These are phyloP conservation scores for Anisognathus igniventris DNA, from an alignment of 2,797 vertebrate genomes.

Conservation along the genomic window DNA sequence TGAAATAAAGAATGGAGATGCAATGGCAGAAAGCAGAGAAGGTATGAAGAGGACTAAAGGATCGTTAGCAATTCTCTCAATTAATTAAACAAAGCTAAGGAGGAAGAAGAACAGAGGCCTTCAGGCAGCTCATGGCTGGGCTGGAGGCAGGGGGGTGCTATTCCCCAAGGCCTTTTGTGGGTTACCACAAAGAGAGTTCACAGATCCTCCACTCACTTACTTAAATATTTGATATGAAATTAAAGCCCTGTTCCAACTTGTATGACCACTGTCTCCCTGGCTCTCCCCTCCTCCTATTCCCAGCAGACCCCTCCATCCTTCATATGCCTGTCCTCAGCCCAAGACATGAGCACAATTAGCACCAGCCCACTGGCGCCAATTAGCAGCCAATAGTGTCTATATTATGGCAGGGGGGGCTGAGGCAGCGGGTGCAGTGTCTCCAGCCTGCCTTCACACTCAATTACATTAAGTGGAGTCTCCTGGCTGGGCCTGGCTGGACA, in stretches of 20 bases:
- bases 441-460: conserved; percentile 85
- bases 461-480: conserved; percentile 82
- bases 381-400: conserved; percentile 83
- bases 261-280: conserved; percentile 62
- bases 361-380: conserved; percentile 84
- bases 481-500: conserved; percentile 72
- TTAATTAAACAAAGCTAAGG: conserved; percentile 73
- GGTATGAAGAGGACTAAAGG: neutral
- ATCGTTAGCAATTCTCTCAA: conserved; percentile 67
- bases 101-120: conserved; percentile 16
- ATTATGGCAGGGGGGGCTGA: conserved; percentile 63
- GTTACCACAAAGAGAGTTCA: conserved; percentile 73
- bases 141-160: neutral
- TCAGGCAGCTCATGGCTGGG: conserved; percentile 22
- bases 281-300: conserved; percentile 60
- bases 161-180: conserved; percentile 67
- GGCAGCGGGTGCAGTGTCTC: conserved; percentile 74
- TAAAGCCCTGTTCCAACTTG: conserved; percentile 72
- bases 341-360: conserved; percentile 83
- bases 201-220: conserved; percentile 53
- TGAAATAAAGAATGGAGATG: neutral
- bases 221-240: conserved; percentile 82
- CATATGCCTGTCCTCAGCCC: conserved; percentile 71
- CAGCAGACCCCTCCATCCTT: conserved; percentile 56
- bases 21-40: neutral